Evolutionary conservation across 2,113 vertebrate genomes (phyloP).

Genomic region (Saimiri boliviensis): DNA sequence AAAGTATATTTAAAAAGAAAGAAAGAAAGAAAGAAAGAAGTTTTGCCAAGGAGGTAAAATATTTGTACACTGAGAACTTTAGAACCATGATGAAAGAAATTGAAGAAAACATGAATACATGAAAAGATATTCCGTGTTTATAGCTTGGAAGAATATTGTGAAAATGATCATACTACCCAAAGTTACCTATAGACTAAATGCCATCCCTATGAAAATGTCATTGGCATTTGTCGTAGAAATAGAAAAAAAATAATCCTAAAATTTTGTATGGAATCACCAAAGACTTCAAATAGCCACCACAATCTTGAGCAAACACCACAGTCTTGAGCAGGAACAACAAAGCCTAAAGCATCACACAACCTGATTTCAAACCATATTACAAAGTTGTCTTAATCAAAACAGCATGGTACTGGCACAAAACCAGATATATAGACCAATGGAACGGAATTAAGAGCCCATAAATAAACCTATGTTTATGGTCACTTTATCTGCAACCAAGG

Average conservation of each 20-base stretch:
- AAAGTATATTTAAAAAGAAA: too few relatives aligned
- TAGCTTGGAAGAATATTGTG: background rate
- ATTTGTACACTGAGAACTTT: background rate
- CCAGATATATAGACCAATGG: background rate
- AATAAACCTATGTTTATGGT: background rate
- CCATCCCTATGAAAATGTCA: background rate
- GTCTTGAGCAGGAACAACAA: background rate
- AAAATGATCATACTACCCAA: background rate
- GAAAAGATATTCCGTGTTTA: background rate
- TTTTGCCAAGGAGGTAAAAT: background rate
- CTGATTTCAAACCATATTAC: background rate
- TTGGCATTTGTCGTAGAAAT: background rate
- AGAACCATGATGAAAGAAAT: background rate
- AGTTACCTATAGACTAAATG: background rate
- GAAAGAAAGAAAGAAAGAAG: background rate
- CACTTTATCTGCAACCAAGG: background rate
- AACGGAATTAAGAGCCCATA: background rate
- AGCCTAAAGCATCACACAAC: background rate
- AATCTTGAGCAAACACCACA: background rate
- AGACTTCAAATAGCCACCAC: background rate
- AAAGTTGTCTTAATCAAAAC: background rate
- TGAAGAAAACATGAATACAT: background rate
- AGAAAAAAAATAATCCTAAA: background rate
- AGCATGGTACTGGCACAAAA: background rate
- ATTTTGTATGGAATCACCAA: background rate